Base-by-base conservation (phyloP, 1,140 invertebrate genomes). In the Cotesia glomerata region DNA sequence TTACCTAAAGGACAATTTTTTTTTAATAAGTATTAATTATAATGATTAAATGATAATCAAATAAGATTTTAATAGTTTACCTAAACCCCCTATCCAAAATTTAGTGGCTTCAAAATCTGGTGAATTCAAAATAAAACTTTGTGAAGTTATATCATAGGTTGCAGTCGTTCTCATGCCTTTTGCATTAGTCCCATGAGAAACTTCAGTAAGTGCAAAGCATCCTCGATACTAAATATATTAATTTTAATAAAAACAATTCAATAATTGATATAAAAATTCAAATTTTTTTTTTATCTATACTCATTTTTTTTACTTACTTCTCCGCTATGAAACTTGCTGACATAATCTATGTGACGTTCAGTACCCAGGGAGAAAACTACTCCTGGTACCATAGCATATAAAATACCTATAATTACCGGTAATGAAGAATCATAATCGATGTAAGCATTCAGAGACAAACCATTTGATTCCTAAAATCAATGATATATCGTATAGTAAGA, bases 71-170 rank as follows among this genome's bases (percentile, higher is more conserved):
- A 32, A 14, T 35, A 18, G 1, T 71, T 86, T 89, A 92, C 95
- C 94, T 87, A 97, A 89, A 87, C 94, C 95, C 77, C 95, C 96
- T 78, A 93, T 90, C 97, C 97, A 99, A 86, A 95, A 97, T 90
- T 99, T 99, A 56, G 95, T 95, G 32, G 96, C 95, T 86, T 97
- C 93, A 88, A 98, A 95, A 85, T 97, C 94, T 0, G 97, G 96
- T 0, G 97, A 95, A 82, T 98, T 91, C 8, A 99, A 89, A 32
- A 98, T 89, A 87, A 98, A 98, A 84, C 93, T 91, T 87, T 94
- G 87, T 7, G 90, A 92, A 18, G 85, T 84, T 0, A 91, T 88
- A 85, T 98, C 94, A 84, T 94, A 99, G 0, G 91, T 95, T 3
- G 97, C 97, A 18, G 91, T 95, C 0, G 97, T 98, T 75, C 94